phyloP scores from a whole-genome alignment of 2,797 vertebrate genomes.

The Chaunax sp. region DNA sequence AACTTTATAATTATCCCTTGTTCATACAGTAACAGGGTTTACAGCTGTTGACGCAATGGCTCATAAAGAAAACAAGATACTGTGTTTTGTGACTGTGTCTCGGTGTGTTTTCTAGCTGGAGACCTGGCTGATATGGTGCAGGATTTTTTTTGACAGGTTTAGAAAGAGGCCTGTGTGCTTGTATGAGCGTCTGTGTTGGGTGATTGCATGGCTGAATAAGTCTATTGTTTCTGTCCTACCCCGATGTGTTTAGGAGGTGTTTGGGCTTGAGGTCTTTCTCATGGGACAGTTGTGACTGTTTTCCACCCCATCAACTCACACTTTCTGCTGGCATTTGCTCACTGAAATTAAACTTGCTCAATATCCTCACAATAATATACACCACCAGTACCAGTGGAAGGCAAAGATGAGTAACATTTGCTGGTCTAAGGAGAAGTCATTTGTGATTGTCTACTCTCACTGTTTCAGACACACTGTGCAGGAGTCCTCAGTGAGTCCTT shows the following conservation, averaged over 20 bases:
- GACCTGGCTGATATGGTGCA: slow-evolving; percentile 44
- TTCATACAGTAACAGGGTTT: slow-evolving; percentile 68
- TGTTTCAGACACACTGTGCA: slow-evolving; percentile 32
- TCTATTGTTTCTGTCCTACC: slow-evolving; percentile 29
- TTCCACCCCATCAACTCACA: slow-evolving; percentile 27
- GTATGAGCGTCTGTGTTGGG: slow-evolving; percentile 13
- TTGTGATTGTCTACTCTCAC: slow-evolving; percentile 30
- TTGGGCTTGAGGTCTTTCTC: slow-evolving; percentile 39
- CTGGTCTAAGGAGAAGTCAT: slow-evolving; percentile 37
- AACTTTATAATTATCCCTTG: slow-evolving; percentile 75
- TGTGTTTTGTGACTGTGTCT: slow-evolving; percentile 39
- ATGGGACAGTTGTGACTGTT: slow-evolving; percentile 25
- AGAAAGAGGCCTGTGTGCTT: slow-evolving; percentile 28
- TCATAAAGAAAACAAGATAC: slow-evolving; percentile 71
- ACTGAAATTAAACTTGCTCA: slow-evolving; percentile 32
- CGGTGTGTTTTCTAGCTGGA: slow-evolving; percentile 42
- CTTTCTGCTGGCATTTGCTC: slow-evolving; percentile 24
- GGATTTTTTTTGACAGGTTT: slow-evolving; percentile 29
- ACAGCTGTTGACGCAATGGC: slow-evolving; percentile 66
- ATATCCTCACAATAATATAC: slow-evolving; percentile 33
- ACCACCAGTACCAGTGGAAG: slow-evolving; percentile 23
- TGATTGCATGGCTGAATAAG: slow-evolving; percentile 30
- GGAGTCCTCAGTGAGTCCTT: slow-evolving; percentile 11
- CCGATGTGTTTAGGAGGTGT: slow-evolving; percentile 35
- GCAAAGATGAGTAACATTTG: slow-evolving; percentile 50